phyloP scores from a whole-genome alignment of 2,888 invertebrate species.

The Melikaiella ostensackeni region DNA sequence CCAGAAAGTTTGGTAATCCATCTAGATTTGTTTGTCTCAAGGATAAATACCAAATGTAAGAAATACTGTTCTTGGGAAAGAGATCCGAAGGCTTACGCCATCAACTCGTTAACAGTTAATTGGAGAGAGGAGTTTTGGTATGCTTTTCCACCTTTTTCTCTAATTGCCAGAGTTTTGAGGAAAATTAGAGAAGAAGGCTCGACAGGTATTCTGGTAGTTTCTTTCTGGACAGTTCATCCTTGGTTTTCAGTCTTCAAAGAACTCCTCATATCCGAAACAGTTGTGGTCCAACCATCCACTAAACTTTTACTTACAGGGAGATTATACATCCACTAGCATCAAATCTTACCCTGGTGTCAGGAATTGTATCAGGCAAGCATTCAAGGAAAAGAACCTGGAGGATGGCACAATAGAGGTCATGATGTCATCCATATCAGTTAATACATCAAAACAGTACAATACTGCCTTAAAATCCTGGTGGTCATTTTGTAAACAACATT shows the following conservation, averaged over 20 bases:
- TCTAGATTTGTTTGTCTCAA: too few relatives aligned
- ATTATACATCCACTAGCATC: conserved; percentile 53
- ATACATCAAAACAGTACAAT: conserved; percentile 45
- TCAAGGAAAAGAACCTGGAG: conserved; percentile 51
- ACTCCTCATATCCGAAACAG: conserved; percentile 41
- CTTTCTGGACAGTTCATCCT: conserved; percentile 60
- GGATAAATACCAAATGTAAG: conserved; percentile 41
- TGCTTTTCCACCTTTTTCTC: conserved; percentile 60
- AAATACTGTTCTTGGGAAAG: too few relatives aligned
- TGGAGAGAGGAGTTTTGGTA: conserved; percentile 51
- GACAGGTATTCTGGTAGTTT: conserved; percentile 63
- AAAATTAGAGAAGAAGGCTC: conserved; percentile 59
- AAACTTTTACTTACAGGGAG: conserved; percentile 58
- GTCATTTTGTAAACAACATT: conserved; percentile 7
- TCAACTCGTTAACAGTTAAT: background rate
- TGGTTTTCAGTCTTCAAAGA: conserved; percentile 60
- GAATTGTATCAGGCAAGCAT: conserved; percentile 56
- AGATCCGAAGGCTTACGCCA: too few relatives aligned
- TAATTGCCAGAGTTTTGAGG: conserved; percentile 47
- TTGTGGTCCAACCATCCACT: conserved; percentile 48
- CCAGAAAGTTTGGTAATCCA: too few relatives aligned
- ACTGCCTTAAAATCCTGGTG: conserved; percentile 43
- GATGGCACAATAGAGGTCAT: conserved; percentile 41
- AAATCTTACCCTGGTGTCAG: conserved; percentile 54
- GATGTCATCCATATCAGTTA: conserved; percentile 31